A percentile compares a stretch with the other conserved stretches of the same genome.
Conservation (phyloP, 2,113 vertebrate genomes). For the Aix galericulata region DNA sequence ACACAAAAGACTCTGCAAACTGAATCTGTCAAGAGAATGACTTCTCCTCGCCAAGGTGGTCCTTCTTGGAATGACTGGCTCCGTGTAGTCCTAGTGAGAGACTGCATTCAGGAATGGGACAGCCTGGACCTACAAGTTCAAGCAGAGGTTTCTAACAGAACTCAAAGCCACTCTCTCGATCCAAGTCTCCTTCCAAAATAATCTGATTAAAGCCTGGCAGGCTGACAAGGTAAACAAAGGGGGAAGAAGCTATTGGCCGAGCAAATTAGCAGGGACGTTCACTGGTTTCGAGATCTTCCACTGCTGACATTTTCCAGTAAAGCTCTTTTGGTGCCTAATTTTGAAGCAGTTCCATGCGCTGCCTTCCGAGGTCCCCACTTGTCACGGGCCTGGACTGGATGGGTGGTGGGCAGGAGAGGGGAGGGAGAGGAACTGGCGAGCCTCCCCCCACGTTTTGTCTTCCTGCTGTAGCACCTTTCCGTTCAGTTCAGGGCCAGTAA, state of each 20-base stretch:
- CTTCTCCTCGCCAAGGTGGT: not conserved
- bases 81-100: not conserved
- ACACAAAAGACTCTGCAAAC: not conserved
- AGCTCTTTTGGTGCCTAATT: not conserved
- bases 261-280: not conserved
- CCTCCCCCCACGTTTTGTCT: not conserved
- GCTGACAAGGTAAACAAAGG: not conserved
- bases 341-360: not conserved
- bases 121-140: not conserved
- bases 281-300: not conserved
- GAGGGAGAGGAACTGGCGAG: not conserved
- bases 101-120: not conserved
- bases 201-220: not conserved
- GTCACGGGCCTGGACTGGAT: not conserved
- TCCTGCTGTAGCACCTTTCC: not conserved
- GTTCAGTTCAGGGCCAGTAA: not conserved
- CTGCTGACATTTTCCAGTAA: not conserved
- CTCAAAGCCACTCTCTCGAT: not conserved
- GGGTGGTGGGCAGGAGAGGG: not conserved
- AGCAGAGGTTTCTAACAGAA: constrained; percentile 4
- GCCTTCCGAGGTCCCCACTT: not conserved
- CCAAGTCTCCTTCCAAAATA: constrained; percentile 2
- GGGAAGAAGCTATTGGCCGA: not conserved
- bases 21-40: not conserved
- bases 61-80: not conserved